Conservation (phyloP, 2,888 invertebrate genomes). For the Volucella inflata region DNA sequence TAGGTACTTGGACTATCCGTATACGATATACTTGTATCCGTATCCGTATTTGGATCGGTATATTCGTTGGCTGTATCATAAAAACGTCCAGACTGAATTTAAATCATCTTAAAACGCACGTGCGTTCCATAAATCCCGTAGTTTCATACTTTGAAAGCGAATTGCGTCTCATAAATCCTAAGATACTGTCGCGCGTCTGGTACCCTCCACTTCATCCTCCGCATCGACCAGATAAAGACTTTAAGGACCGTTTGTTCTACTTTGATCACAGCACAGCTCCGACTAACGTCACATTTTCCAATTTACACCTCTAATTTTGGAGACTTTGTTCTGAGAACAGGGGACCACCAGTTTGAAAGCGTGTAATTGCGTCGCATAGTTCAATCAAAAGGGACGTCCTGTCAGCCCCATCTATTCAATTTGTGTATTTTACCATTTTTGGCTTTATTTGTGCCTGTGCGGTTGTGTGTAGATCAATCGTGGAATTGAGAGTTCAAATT, state of each 20-base stretch:
- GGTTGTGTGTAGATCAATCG: constrained; percentile 17
- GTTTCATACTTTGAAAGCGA: not conserved
- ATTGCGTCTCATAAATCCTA: constrained; percentile 50
- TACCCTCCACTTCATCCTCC: not conserved
- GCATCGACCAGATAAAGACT: not conserved
- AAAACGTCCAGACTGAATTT: constrained; percentile 60
- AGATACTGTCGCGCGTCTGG: not conserved
- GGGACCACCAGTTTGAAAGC: not conserved
- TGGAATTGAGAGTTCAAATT: constrained; percentile 66
- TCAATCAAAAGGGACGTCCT: constrained; percentile 35
- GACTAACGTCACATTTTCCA: constrained; percentile 28
- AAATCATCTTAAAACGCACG: constrained; percentile 70
- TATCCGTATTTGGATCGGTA: not conserved
- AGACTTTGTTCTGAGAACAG: constrained; percentile 1
- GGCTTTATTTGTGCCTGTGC: not conserved
- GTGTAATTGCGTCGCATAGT: constrained; percentile 9
- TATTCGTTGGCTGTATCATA: constrained; percentile 28
- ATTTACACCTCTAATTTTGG: constrained; percentile 66
- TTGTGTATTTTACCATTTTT: not conserved
- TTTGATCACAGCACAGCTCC: constrained; percentile 32
- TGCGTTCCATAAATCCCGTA: constrained; percentile 45
- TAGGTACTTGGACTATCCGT: not conserved
- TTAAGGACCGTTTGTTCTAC: constrained; percentile 20
- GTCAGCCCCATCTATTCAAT: not conserved
- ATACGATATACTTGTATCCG: not conserved